phyloP scores from a whole-genome alignment of 2,113 vertebrate species.

The Trematomus loennbergii region DNA sequence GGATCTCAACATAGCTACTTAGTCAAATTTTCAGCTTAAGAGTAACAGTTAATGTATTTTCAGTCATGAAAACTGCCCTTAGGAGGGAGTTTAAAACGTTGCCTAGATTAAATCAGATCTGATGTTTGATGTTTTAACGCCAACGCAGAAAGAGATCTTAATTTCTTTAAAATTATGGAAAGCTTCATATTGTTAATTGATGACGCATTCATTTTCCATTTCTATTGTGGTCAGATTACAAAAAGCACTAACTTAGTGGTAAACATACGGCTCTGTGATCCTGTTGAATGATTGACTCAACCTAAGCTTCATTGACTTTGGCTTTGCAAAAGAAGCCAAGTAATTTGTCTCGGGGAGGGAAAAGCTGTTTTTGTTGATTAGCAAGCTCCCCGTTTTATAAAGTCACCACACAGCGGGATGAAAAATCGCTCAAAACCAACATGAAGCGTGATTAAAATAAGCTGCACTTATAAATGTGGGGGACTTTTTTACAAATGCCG shows the following conservation, averaged over 20 bases:
- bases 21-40: slow-evolving; percentile 24
- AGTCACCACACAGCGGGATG: slow-evolving; percentile 44
- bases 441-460: slow-evolving; percentile 60
- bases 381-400: slow-evolving; percentile 46
- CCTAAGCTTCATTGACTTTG: slow-evolving; percentile 55
- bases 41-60: slow-evolving; percentile 51
- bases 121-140: slow-evolving; percentile 37
- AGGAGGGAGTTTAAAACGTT: slow-evolving; percentile 42
- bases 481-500: slow-evolving; percentile 32
- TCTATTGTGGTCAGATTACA: slow-evolving; percentile 43
- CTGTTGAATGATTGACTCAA: slow-evolving; percentile 40
- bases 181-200: slow-evolving; percentile 42
- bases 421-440: slow-evolving; percentile 63
- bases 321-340: slow-evolving; percentile 51
- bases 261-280: slow-evolving; percentile 49
- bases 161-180: slow-evolving; percentile 27
- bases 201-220: slow-evolving; percentile 53
- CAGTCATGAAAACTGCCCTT: slow-evolving; percentile 31
- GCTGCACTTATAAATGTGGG: slow-evolving; percentile 56
- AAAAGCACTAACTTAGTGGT: slow-evolving; percentile 42
- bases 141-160: slow-evolving; percentile 16
- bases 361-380: slow-evolving; percentile 72
- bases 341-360: slow-evolving; percentile 64
- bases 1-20: not conserved
- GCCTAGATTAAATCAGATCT: slow-evolving; percentile 47